Conservation (phyloP, 2,797 vertebrate genomes). For the Tenualosa ilisha region DNA sequence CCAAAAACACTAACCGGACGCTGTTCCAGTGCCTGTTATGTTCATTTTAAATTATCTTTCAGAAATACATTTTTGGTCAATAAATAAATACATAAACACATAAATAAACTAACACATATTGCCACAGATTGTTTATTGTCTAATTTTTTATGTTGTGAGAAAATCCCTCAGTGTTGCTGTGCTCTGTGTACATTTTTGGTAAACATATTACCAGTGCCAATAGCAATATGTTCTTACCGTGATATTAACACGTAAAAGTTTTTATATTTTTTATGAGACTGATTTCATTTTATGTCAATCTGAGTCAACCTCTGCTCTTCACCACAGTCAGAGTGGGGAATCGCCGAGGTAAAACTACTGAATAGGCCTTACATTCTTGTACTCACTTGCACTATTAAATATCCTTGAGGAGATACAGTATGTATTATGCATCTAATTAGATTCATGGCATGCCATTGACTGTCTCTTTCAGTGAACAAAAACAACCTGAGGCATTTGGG, state of each 20-base stretch:
- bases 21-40: background rate
- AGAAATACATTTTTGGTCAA: too few relatives aligned
- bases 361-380: background rate
- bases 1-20: background rate
- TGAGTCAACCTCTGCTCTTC: background rate
- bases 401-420: background rate
- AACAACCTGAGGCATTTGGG: background rate
- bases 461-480: background rate
- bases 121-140: too few relatives aligned
- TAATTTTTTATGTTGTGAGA: too few relatives aligned
- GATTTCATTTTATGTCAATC: too few relatives aligned
- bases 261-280: background rate
- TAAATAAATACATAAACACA: too few relatives aligned
- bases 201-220: too few relatives aligned
- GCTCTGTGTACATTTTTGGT: too few relatives aligned
- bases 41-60: background rate
- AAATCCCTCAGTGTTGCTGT: too few relatives aligned
- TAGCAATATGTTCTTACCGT: too few relatives aligned
- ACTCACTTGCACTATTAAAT: too few relatives aligned
- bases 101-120: too few relatives aligned
- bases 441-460: background rate
- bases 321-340: background rate
- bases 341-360: background rate
- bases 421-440: background rate
- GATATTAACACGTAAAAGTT: too few relatives aligned